phyloP scores from a whole-genome alignment of 37 sponge, comb jelly and placozoan species.

The Corticium candelabrum region DNA sequence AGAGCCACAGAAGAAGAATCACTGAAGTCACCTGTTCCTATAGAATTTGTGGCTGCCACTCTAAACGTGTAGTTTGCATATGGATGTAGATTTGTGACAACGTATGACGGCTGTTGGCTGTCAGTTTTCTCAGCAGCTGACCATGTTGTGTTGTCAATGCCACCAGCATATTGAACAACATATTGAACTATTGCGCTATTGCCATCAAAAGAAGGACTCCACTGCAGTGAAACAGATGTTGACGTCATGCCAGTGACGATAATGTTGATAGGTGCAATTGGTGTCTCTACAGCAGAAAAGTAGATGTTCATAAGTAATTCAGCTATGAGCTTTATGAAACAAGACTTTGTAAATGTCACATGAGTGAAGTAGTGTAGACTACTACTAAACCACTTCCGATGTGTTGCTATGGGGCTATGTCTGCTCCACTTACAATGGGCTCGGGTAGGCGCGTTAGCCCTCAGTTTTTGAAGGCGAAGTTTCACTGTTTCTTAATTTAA shows the following conservation, averaged over 20 bases:
- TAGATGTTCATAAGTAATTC: too few relatives aligned
- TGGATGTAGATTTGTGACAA: background rate
- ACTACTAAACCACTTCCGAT: too few relatives aligned
- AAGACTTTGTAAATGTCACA: too few relatives aligned
- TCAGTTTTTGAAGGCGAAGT: too few relatives aligned
- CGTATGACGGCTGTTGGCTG: too few relatives aligned
- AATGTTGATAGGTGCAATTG: background rate
- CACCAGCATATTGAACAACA: background rate
- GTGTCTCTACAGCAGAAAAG: background rate
- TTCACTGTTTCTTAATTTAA: too few relatives aligned
- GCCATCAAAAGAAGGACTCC: background rate
- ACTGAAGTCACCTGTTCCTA: background rate
- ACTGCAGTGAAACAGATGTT: background rate
- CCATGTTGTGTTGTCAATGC: background rate
- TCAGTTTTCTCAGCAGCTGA: background rate
- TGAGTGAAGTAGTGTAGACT: too few relatives aligned
- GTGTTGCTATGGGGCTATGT: too few relatives aligned
- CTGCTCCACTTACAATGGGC: too few relatives aligned
- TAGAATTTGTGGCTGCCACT: background rate
- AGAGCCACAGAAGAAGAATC: slow-evolving; percentile 15
- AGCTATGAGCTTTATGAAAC: too few relatives aligned
- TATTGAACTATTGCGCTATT: background rate
- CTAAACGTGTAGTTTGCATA: background rate
- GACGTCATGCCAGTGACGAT: background rate
- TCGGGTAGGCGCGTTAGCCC: too few relatives aligned